These are phyloP conservation scores for Sander lucioperca DNA, from an alignment of 2,113 vertebrate genomes.

Conservation along the genomic window DNA sequence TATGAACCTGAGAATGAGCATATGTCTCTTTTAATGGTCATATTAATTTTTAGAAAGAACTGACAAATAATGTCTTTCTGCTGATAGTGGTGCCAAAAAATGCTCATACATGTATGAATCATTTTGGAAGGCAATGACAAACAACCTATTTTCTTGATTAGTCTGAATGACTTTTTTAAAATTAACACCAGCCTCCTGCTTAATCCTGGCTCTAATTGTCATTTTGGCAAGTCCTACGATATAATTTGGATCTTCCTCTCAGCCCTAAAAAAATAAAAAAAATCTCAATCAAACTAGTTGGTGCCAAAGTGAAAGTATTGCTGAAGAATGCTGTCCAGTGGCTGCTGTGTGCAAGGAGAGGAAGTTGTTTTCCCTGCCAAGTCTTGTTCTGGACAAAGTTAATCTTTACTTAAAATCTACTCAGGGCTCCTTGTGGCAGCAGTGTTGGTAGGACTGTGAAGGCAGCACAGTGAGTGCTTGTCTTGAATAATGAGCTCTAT, in stretches of 20 bases:
- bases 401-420: constrained; percentile 65
- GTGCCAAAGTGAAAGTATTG: constrained; percentile 29
- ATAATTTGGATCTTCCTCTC: constrained; percentile 20
- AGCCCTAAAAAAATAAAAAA: not conserved
- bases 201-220: constrained; percentile 21
- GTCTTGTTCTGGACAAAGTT: constrained; percentile 52
- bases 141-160: constrained; percentile 4
- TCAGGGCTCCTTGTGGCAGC: constrained; percentile 58
- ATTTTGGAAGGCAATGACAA: constrained; percentile 2
- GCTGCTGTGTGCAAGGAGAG: constrained; percentile 15
- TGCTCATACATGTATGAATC: not conserved
- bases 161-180: not conserved
- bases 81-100: not conserved
- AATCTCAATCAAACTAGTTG: constrained; percentile 13
- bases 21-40: no score
- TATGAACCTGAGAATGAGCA: no score
- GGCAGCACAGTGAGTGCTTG: constrained; percentile 59
- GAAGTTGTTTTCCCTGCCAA: constrained; percentile 56
- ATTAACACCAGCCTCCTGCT: constrained; percentile 30
- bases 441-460: constrained; percentile 39
- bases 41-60: not conserved
- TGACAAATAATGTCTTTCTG: constrained; percentile 9
- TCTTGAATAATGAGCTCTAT: constrained; percentile 79
- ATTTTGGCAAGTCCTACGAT: constrained; percentile 40
- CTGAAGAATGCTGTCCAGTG: constrained; percentile 22